A percentile compares a stretch with the other conserved stretches of the same genome.
Conservation (phyloP, 2,888 invertebrate genomes). For the Dorcus parallelipipedus region DNA sequence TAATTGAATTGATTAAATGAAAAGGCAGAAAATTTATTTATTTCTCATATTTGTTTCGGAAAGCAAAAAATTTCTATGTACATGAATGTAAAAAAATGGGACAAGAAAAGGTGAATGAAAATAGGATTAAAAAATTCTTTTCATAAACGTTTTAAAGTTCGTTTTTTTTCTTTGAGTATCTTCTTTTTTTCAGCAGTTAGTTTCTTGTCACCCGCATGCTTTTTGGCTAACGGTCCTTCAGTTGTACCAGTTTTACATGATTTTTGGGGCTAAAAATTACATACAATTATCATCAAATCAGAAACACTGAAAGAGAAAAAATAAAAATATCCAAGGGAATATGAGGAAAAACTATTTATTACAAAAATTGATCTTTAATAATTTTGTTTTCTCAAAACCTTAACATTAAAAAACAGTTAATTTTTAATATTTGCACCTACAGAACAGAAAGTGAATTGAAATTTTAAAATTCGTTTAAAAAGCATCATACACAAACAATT, state of each 20-base stretch:
- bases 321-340: too few relatives aligned
- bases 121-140: slow-evolving; percentile 8
- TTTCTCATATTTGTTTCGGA: neutral
- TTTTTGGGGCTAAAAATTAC: slow-evolving; percentile 51
- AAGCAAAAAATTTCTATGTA: neutral
- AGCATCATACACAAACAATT: too few relatives aligned
- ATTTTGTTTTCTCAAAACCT: neutral
- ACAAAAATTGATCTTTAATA: neutral
- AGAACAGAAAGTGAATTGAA: too few relatives aligned
- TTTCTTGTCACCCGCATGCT: slow-evolving; percentile 80
- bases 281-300: too few relatives aligned
- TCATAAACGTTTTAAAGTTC: slow-evolving; percentile 84
- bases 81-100: neutral
- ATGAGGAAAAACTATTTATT: neutral
- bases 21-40: neutral
- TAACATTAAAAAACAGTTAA: too few relatives aligned
- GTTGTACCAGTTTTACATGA: slow-evolving; percentile 51
- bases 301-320: too few relatives aligned
- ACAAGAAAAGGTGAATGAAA: neutral
- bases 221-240: slow-evolving; percentile 75
- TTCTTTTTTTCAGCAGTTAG: slow-evolving; percentile 68
- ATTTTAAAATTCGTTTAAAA: too few relatives aligned
- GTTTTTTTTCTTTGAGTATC: slow-evolving; percentile 77
- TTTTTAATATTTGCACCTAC: too few relatives aligned
- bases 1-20: neutral